These are phyloP conservation scores for Nephrocerus scutellatus DNA, from an alignment of 2,888 invertebrate genomes.

Conservation along the genomic window DNA sequence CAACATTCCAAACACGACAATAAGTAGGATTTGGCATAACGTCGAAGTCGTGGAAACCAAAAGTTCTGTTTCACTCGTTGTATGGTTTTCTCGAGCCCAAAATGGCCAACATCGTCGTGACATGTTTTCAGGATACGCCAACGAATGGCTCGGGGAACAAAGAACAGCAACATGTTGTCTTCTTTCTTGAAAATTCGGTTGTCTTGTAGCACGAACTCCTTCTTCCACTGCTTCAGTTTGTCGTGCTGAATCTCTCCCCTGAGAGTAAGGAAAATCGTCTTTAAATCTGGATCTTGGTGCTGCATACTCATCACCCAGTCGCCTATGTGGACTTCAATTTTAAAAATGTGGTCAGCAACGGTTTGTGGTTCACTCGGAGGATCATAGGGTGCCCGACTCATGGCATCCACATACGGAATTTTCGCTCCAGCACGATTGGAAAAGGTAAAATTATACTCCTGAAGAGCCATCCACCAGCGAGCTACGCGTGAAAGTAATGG, in stretches of 20 bases:
- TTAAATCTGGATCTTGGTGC: conserved; percentile 1
- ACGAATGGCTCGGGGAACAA: conserved; percentile 2
- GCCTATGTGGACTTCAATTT: not conserved
- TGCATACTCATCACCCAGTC: conserved; percentile 7
- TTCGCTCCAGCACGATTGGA: not conserved
- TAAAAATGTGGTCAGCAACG: conserved; percentile 1
- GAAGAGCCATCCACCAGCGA: conserved; percentile 4
- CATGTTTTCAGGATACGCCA: conserved; percentile 4
- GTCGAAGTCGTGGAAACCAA: conserved; percentile 6
- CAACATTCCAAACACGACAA: conserved; percentile 3
- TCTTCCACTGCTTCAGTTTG: not conserved
- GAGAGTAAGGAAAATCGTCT: not conserved
- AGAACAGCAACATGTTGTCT: not conserved
- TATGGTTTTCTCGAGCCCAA: conserved; percentile 4
- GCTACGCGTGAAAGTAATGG: conserved; percentile 2
- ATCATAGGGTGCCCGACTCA: conserved; percentile 1
- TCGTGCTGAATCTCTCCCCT: not conserved
- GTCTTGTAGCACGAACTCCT: not conserved
- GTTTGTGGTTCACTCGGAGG: not conserved
- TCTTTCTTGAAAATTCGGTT: not conserved
- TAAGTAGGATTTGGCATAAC: conserved; percentile 1
- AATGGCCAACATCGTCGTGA: conserved; percentile 7
- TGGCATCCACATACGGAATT: conserved; percentile 1
- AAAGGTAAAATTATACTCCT: conserved; percentile 5
- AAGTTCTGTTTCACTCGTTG: not conserved